A percentile compares a stretch with the other conserved stretches of the same genome.
Evolutionary conservation across 2,888 invertebrate species (phyloP).

Genomic region (Morinoia aosen): DNA sequence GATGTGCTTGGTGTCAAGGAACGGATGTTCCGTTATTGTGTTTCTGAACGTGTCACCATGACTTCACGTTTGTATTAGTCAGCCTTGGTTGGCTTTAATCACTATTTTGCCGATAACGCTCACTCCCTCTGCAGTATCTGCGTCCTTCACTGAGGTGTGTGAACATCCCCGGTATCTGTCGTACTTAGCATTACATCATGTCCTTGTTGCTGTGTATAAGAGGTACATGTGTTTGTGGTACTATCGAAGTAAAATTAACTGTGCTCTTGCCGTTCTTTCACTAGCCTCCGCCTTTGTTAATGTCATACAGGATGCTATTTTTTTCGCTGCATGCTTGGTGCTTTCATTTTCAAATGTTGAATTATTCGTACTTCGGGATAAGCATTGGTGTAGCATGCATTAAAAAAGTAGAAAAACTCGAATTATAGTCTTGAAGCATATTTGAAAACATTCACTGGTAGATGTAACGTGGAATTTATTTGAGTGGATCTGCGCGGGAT

Average conservation of each 20-base stretch:
- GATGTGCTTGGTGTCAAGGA: not conserved
- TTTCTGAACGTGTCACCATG: not conserved
- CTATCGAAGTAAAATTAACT: slow-evolving; percentile 52
- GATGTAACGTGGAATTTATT: too few relatives aligned
- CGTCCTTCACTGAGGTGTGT: not conserved
- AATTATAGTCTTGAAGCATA: too few relatives aligned
- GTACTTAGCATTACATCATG: slow-evolving; percentile 52
- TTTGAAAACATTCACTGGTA: too few relatives aligned
- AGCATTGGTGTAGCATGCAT: too few relatives aligned
- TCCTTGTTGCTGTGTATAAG: slow-evolving; percentile 49
- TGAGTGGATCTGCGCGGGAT: too few relatives aligned
- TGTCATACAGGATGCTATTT: too few relatives aligned
- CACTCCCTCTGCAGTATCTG: slow-evolving; percentile 41
- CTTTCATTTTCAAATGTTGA: too few relatives aligned
- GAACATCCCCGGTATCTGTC: slow-evolving; percentile 39
- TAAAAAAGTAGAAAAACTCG: too few relatives aligned
- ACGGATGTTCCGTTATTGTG: not conserved
- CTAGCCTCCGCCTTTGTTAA: not conserved
- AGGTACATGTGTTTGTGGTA: slow-evolving; percentile 53
- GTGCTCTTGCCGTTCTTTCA: slow-evolving; percentile 36
- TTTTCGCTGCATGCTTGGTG: too few relatives aligned
- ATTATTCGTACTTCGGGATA: too few relatives aligned
- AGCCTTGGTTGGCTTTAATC: not conserved
- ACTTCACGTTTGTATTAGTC: not conserved
- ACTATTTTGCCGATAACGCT: not conserved